These are phyloP conservation scores for Salvator merianae DNA, from an alignment of 2,113 vertebrate species.

Conservation along the genomic window DNA sequence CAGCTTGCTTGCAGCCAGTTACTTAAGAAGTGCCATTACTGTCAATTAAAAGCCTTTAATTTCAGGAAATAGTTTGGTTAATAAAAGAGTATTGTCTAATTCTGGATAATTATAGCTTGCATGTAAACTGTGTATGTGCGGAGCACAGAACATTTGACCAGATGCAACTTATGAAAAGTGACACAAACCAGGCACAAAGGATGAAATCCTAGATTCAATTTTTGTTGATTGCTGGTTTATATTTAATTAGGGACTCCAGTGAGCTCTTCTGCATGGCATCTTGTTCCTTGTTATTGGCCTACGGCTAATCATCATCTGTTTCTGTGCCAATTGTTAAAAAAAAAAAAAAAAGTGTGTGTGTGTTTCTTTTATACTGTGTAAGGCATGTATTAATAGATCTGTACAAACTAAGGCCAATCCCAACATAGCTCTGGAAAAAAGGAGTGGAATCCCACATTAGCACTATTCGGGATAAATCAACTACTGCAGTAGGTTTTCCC, in stretches of 20 bases:
- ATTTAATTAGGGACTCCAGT: neutral
- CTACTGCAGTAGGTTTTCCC: no score
- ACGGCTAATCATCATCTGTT: neutral
- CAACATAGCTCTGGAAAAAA: no score
- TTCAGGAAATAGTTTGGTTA: constrained; percentile 34
- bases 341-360: no score
- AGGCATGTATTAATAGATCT: neutral
- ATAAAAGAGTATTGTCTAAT: constrained; percentile 20
- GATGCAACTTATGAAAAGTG: constrained; percentile 17
- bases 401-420: no score
- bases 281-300: neutral
- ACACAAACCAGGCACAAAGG: constrained; percentile 3
- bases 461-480: no score
- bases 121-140: neutral
- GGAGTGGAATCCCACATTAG: no score
- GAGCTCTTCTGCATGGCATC: neutral
- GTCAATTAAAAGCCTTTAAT: constrained; percentile 47
- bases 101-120: constrained; percentile 32
- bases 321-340: neutral
- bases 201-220: constrained; percentile 12
- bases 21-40: neutral
- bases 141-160: neutral
- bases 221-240: neutral
- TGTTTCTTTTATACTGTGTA: neutral
- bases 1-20: neutral